Conservation (phyloP, 2,113 vertebrate genomes). For the Nematolebias whitei region DNA sequence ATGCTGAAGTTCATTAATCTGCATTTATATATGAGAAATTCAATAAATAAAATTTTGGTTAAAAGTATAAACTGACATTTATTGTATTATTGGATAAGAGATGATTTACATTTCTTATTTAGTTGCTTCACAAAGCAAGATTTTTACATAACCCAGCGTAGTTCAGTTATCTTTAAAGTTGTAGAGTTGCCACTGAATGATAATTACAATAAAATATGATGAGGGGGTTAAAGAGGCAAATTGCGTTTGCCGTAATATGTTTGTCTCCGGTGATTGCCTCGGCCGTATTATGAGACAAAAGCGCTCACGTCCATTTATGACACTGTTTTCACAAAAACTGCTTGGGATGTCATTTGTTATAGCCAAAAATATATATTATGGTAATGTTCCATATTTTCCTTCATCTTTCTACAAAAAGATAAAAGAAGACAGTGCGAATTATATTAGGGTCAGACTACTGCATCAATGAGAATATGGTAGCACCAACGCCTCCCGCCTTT, state of each 20-base stretch:
- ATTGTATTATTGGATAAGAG: no score
- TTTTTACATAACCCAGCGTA: no score
- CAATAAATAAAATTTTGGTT: no score
- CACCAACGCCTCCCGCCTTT: constrained; percentile 44
- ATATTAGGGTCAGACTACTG: constrained; percentile 47
- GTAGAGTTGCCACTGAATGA: no score
- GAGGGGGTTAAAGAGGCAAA: no score
- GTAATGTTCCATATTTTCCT: constrained; percentile 9
- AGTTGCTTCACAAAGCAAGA: no score
- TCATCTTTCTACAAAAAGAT: constrained; percentile 25
- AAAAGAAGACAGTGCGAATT: constrained; percentile 28
- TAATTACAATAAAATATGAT: no score
- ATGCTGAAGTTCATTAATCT: no score
- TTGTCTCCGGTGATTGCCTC: neutral
- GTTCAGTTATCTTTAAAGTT: no score
- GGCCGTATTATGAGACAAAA: constrained; percentile 6
- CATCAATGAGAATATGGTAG: constrained; percentile 40
- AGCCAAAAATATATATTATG: constrained; percentile 23
- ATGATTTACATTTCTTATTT: no score
- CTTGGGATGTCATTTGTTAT: neutral
- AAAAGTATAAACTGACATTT: no score
- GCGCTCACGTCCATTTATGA: constrained; percentile 23
- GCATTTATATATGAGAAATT: no score
- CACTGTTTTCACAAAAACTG: constrained; percentile 5
- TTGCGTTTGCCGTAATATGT: neutral